A percentile compares a stretch with the other conserved stretches of the same genome.
phyloP scores from a whole-genome alignment of 2,888 invertebrate genomes.

The Apamea anceps region DNA sequence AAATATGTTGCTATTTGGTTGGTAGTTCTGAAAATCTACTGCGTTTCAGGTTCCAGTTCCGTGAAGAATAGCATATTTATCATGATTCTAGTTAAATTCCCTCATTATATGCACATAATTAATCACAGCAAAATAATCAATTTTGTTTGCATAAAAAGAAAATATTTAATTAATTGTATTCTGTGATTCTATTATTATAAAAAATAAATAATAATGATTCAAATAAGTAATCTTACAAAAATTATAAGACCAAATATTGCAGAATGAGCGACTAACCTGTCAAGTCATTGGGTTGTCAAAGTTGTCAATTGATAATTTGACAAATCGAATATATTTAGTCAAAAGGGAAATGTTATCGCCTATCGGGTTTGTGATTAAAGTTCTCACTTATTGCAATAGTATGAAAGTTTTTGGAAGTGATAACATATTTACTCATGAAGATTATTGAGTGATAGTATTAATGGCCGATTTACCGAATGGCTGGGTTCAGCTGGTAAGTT shows the following conservation, averaged over 20 bases:
- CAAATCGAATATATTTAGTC: slow-evolving; percentile 62
- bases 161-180: background rate
- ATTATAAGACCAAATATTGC: background rate
- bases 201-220: background rate
- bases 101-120: background rate
- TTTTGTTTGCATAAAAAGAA: background rate
- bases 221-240: background rate
- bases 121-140: background rate
- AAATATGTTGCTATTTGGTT: slow-evolving; percentile 1
- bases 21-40: background rate
- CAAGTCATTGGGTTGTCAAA: slow-evolving; percentile 40
- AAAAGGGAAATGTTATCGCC: slow-evolving; percentile 73
- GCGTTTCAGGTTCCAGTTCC: slow-evolving; percentile 25
- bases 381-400: slow-evolving; percentile 72
- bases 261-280: background rate
- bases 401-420: slow-evolving; percentile 69
- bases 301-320: slow-evolving; percentile 61
- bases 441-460: slow-evolving; percentile 81
- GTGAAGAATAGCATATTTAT: background rate
- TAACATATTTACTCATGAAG: slow-evolving; percentile 67
- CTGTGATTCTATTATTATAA: background rate
- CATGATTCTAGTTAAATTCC: background rate
- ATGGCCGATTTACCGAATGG: slow-evolving; percentile 90
- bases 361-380: slow-evolving; percentile 70
- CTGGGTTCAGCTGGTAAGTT: slow-evolving; percentile 90